These are phyloP conservation scores for Gobio gobio DNA, from an alignment of 2,113 vertebrate genomes.

Conservation along the genomic window DNA sequence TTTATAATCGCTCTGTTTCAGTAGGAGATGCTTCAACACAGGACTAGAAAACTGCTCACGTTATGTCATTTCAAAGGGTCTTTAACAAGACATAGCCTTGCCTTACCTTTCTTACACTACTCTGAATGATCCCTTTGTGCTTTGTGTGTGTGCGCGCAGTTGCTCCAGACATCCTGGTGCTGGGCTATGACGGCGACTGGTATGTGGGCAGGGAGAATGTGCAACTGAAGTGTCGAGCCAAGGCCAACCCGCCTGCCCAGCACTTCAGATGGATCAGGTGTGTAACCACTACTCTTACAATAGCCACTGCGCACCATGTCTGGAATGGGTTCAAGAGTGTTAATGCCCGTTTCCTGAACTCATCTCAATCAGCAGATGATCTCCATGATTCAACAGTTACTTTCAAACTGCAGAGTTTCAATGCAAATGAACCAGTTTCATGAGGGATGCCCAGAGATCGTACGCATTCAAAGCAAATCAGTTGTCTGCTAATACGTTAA, in stretches of 20 bases:
- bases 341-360: conserved; percentile 10
- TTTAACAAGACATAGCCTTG: conserved; percentile 10
- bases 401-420: background rate
- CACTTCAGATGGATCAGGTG: conserved; percentile 82
- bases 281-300: conserved; percentile 14
- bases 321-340: conserved; percentile 31
- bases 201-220: conserved; percentile 89
- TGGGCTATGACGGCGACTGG: conserved; percentile 97
- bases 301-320: background rate
- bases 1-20: background rate
- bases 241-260: conserved; percentile 90
- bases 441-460: background rate
- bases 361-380: background rate
- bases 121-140: conserved; percentile 45
- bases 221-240: conserved; percentile 92
- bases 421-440: background rate
- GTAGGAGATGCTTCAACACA: background rate
- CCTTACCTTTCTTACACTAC: conserved; percentile 38
- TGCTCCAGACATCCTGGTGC: conserved; percentile 91
- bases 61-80: background rate
- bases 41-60: background rate
- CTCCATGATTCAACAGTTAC: background rate
- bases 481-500: background rate
- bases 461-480: background rate
- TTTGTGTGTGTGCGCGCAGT: conserved; percentile 73